Percentiles rank a stretch among this genome's conserved stretches.
These are phyloP conservation scores for Saimiri boliviensis DNA, from an alignment of 2,113 vertebrate species.

Conservation along the genomic window DNA sequence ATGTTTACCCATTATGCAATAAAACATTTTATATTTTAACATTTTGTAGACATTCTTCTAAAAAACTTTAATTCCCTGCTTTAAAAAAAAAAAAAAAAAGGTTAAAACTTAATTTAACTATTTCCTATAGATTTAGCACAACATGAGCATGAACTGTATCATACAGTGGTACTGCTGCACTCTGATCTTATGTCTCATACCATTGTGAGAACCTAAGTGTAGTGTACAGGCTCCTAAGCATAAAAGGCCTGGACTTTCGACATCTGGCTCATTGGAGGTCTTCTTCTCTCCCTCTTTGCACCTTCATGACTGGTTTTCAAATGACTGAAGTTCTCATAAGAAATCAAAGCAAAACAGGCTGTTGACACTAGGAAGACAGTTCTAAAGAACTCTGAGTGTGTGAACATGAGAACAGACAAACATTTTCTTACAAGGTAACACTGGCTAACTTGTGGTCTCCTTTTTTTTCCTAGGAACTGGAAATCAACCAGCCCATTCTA, in stretches of 20 bases:
- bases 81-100: neutral
- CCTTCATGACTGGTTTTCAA: neutral
- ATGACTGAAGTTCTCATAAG: constrained; percentile 5
- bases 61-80: neutral
- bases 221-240: neutral
- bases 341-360: constrained; percentile 41
- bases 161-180: neutral
- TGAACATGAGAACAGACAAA: neutral
- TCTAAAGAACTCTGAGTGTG: neutral
- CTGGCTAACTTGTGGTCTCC: neutral
- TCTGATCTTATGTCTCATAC: neutral
- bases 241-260: neutral
- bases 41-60: neutral
- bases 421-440: neutral
- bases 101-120: neutral
- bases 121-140: neutral
- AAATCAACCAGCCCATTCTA: neutral
- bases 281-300: neutral
- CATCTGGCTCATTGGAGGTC: neutral
- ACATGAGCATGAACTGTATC: neutral
- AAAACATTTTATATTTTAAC: constrained; percentile 38
- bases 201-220: neutral
- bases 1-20: neutral
- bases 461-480: neutral
- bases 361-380: neutral